Evolutionary conservation across 2,113 vertebrate species (phyloP).

Genomic region (Andinoacara biseriatus): DNA sequence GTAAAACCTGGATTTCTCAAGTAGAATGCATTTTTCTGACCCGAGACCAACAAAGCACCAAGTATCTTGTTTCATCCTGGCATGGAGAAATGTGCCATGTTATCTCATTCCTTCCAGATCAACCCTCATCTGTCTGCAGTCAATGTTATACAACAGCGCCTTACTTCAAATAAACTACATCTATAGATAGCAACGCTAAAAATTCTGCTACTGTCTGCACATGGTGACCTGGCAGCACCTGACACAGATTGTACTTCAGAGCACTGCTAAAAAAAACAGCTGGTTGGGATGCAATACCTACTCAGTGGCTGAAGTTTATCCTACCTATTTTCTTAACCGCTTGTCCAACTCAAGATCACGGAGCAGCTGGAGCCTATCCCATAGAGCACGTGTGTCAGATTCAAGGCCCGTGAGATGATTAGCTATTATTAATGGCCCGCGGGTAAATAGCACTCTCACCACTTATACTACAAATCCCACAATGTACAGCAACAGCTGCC

Average conservation of each 20-base stretch:
- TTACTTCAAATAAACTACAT: slow-evolving; percentile 38
- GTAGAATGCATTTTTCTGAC: slow-evolving; percentile 37
- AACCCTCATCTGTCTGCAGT: neutral
- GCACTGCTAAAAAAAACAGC: neutral
- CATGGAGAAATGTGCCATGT: slow-evolving; percentile 1
- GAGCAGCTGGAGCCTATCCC: too few species aligned
- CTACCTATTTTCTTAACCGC: too few species aligned
- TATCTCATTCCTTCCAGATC: slow-evolving; percentile 28
- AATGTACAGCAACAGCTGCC: too few species aligned
- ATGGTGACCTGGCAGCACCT: neutral
- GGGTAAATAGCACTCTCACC: too few species aligned
- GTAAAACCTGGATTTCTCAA: slow-evolving; percentile 13
- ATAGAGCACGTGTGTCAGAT: too few species aligned
- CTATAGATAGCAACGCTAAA: slow-evolving; percentile 12
- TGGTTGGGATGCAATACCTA: neutral
- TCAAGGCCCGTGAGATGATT: too few species aligned
- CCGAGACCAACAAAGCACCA: neutral
- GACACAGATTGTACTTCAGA: neutral
- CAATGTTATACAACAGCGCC: slow-evolving; percentile 38
- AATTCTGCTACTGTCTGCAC: slow-evolving; percentile 20
- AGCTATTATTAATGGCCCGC: too few species aligned
- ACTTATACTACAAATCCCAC: too few species aligned
- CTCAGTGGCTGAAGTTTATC: too few species aligned
- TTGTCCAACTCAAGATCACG: too few species aligned
- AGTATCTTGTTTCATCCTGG: neutral